phyloP scores from a whole-genome alignment of 2,113 vertebrate genomes.

The Chloroceryle aenea region DNA sequence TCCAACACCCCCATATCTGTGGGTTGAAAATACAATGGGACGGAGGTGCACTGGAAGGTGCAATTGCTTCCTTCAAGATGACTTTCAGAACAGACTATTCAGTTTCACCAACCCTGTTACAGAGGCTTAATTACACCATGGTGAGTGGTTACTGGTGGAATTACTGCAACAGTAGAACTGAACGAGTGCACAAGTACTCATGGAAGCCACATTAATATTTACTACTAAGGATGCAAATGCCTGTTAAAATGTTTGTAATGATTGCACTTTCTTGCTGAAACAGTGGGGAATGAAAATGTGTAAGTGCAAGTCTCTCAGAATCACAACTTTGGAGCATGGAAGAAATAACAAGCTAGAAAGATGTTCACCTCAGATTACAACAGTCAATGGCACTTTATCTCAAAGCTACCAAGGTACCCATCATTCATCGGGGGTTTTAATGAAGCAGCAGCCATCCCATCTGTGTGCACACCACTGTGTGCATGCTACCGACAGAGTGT shows the following conservation, averaged over 20 bases:
- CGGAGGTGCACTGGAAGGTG: background rate
- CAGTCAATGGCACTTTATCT: background rate
- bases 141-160: background rate
- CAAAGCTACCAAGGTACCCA: background rate
- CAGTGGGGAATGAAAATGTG: background rate
- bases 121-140: background rate
- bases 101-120: background rate
- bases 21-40: background rate
- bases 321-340: background rate
- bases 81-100: background rate
- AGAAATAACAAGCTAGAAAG: background rate
- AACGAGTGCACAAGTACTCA: background rate
- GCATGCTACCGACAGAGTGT: background rate
- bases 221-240: background rate
- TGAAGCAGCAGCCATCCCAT: background rate
- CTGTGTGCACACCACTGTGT: background rate
- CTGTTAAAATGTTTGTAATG: background rate
- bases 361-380: background rate
- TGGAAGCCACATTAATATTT: background rate
- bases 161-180: background rate
- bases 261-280: background rate
- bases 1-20: background rate
- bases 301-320: background rate
- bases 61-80: background rate
- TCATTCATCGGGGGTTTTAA: background rate